Evolutionary conservation across 1,140 invertebrate species (phyloP).

Genomic region (Cyclina sinensis): DNA sequence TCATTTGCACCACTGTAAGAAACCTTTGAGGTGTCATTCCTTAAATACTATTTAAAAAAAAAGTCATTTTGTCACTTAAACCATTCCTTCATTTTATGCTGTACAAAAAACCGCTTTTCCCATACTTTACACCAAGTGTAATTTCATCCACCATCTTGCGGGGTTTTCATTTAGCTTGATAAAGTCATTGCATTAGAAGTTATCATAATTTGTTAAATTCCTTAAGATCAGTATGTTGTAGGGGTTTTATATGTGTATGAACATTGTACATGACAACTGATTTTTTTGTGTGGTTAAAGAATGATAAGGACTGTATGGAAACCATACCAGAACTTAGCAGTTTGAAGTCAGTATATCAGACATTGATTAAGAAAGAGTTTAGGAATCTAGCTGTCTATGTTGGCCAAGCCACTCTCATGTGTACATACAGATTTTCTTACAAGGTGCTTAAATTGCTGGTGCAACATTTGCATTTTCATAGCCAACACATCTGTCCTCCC

Average conservation of each 20-base stretch:
- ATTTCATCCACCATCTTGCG: neutral
- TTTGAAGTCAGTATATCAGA: no score
- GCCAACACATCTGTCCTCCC: neutral
- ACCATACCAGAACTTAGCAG: no score
- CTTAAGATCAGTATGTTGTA: no score
- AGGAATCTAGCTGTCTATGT: constrained; percentile 8
- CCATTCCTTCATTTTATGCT: constrained; percentile 41
- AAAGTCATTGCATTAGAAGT: neutral
- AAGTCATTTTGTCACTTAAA: neutral
- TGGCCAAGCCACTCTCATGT: constrained; percentile 33
- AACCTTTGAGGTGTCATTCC: constrained; percentile 40
- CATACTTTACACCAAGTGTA: constrained; percentile 47
- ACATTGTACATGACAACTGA: no score
- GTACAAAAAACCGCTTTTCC: constrained; percentile 6
- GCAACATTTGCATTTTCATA: neutral
- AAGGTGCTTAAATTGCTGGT: constrained; percentile 38
- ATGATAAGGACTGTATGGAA: no score
- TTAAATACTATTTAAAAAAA: constrained; percentile 17
- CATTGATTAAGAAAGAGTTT: no score
- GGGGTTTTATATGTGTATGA: no score
- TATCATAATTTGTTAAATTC: neutral
- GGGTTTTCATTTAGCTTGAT: neutral
- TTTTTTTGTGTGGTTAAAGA: no score
- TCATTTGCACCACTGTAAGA: constrained; percentile 21
- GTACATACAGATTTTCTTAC: neutral